Conservation (phyloP, 37 sponge, comb jelly and placozoan species). For the Corticium candelabrum region DNA sequence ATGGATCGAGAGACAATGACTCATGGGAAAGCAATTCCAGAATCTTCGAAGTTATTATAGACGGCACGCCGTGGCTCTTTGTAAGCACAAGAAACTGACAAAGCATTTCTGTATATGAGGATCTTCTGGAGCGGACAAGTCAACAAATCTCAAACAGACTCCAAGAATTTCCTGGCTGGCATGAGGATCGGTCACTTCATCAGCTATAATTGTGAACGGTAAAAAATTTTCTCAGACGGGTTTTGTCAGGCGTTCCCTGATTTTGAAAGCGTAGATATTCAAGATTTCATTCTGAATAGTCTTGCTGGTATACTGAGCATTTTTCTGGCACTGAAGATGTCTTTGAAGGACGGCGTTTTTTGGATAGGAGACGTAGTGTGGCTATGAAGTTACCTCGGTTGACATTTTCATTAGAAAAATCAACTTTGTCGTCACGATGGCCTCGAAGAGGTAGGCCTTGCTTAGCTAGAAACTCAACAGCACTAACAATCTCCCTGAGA, state of each 20-base stretch:
- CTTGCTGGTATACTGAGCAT: slow-evolving; percentile 38
- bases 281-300: slow-evolving; percentile 35
- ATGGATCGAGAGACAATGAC: background rate
- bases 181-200: slow-evolving; percentile 39
- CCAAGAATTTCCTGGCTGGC: slow-evolving; percentile 24
- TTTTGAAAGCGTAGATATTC: slow-evolving; percentile 20
- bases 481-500: slow-evolving; percentile 22
- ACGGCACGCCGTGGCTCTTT: slow-evolving; percentile 38
- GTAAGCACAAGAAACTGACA: slow-evolving; percentile 17
- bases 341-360: slow-evolving; percentile 13
- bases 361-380: no score
- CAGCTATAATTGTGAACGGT: slow-evolving; percentile 34
- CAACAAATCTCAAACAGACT: slow-evolving; percentile 40
- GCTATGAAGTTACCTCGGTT: no score
- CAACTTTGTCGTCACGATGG: slow-evolving; percentile 39
- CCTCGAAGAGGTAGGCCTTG: slow-evolving; percentile 35
- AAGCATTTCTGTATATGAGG: slow-evolving; percentile 43
- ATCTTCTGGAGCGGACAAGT: slow-evolving; percentile 36
- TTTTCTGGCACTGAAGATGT: slow-evolving; percentile 9
- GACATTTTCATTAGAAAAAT: slow-evolving; percentile 26
- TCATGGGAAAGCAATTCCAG: background rate
- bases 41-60: slow-evolving; percentile 3
- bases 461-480: slow-evolving; percentile 40
- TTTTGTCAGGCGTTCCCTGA: slow-evolving; percentile 20
- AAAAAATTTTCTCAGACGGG: slow-evolving; percentile 18